phyloP scores from a whole-genome alignment of 2,888 invertebrate genomes.

The Catocala sponsa region DNA sequence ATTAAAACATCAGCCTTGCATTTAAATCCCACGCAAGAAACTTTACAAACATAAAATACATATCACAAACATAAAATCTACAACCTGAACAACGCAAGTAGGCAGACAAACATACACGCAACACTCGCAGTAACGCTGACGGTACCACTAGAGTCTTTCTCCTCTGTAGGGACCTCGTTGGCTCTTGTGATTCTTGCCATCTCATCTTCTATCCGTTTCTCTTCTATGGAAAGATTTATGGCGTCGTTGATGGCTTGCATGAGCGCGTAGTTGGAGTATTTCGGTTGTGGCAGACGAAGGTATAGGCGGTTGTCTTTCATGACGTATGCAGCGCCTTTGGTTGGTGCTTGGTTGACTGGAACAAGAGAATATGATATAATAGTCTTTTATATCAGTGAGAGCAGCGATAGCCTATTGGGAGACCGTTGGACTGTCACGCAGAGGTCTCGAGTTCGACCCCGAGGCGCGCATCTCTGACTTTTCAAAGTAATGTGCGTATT shows the following conservation, averaged over 20 bases:
- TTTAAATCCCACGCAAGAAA: too few relatives aligned
- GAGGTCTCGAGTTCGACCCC: too few relatives aligned
- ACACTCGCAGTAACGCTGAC: constrained; percentile 27
- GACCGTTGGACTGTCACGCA: too few relatives aligned
- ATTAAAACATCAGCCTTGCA: too few relatives aligned
- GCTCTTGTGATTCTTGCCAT: constrained; percentile 76
- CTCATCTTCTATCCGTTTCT: constrained; percentile 84
- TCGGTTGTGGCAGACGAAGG: constrained; percentile 68
- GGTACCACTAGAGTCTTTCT: constrained; percentile 33
- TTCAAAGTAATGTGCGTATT: too few relatives aligned
- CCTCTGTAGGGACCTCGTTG: constrained; percentile 75
- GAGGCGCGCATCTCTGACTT: too few relatives aligned
- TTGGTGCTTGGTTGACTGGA: constrained; percentile 59
- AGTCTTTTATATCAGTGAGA: too few relatives aligned
- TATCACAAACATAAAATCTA: constrained; percentile 13
- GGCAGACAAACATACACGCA: constrained; percentile 30
- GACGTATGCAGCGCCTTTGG: constrained; percentile 70
- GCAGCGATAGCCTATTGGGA: too few relatives aligned
- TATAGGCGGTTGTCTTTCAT: constrained; percentile 66
- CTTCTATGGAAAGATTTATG: constrained; percentile 85
- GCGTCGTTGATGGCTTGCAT: constrained; percentile 92
- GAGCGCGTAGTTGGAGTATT: constrained; percentile 89
- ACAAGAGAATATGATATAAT: neutral
- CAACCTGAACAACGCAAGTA: constrained; percentile 24
- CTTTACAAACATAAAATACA: neutral